Conservation (phyloP, 1,140 invertebrate genomes). For the Drosophila parabipectinata region DNA sequence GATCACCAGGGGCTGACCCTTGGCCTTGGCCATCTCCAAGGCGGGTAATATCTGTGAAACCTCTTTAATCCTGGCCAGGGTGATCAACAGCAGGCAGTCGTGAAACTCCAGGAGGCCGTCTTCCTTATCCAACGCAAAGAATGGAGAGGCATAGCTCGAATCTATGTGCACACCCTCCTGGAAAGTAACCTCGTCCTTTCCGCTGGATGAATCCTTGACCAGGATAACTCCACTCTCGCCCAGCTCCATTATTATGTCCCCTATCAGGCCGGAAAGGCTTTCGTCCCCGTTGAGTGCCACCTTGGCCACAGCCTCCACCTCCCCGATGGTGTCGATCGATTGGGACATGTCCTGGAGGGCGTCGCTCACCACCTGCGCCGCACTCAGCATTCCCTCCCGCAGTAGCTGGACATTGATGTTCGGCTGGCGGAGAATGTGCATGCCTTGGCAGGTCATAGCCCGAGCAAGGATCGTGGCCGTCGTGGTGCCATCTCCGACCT, state of each 20-base stretch:
- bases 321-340: constrained; percentile 94
- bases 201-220: constrained; percentile 91
- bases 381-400: constrained; percentile 93
- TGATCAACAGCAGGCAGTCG: constrained; percentile 91
- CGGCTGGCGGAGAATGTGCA: constrained; percentile 77
- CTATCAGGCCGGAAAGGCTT: constrained; percentile 95
- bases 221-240: constrained; percentile 97
- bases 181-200: constrained; percentile 92
- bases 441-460: constrained; percentile 96
- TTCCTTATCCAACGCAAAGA: constrained; percentile 93
- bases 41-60: constrained; percentile 96
- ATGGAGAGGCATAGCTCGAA: constrained; percentile 97
- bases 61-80: constrained; percentile 96
- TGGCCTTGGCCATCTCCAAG: constrained; percentile 93
- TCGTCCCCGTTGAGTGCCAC: constrained; percentile 97
- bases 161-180: constrained; percentile 99
- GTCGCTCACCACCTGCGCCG: constrained; percentile 92
- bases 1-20: constrained; percentile 90
- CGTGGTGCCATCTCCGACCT: constrained; percentile 97
- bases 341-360: constrained; percentile 93
- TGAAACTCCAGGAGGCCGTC: constrained; percentile 95
- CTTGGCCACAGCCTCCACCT: constrained; percentile 98
- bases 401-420: constrained; percentile 98
- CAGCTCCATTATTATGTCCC: constrained; percentile 92
- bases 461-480: constrained; percentile 96